phyloP scores from a whole-genome alignment of 2,797 vertebrate species.

The Salmo trutta region DNA sequence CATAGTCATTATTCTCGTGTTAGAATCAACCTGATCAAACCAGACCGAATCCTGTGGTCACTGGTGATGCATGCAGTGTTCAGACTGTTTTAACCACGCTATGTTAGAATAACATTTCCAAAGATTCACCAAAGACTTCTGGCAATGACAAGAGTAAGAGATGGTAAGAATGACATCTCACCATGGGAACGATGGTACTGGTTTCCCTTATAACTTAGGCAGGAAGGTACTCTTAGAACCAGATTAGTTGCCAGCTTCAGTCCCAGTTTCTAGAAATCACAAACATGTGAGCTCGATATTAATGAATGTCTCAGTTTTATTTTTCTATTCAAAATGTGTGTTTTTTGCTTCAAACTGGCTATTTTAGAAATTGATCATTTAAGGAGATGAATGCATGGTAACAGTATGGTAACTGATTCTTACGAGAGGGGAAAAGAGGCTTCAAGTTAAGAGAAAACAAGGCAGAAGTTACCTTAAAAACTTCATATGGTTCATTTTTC shows the following conservation, averaged over 20 bases:
- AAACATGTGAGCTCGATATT: background rate
- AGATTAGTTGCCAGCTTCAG: conserved; percentile 72
- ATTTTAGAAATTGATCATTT: background rate
- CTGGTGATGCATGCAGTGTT: too few relatives aligned
- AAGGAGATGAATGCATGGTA: background rate
- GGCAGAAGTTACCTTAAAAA: conserved; percentile 50
- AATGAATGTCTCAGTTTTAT: conserved; percentile 7
- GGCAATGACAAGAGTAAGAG: background rate
- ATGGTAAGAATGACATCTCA: background rate
- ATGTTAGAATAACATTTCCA: too few relatives aligned
- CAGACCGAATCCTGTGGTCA: too few relatives aligned
- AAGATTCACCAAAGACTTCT: too few relatives aligned
- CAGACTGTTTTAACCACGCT: too few relatives aligned
- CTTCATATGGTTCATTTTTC: conserved; percentile 22
- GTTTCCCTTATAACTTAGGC: conserved; percentile 53
- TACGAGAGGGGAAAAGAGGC: background rate
- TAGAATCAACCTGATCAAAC: background rate
- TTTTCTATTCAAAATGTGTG: background rate
- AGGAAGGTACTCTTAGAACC: conserved; percentile 42
- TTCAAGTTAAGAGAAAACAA: background rate
- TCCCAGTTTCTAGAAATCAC: conserved; percentile 57
- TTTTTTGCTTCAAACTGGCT: background rate
- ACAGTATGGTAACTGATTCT: background rate
- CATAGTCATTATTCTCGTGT: background rate
- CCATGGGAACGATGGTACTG: conserved; percentile 39